Evolutionary conservation across 2,888 invertebrate genomes (phyloP), one percentile per base, ranked within the genome.

Genomic region (Chrysolina haemoptera): DNA sequence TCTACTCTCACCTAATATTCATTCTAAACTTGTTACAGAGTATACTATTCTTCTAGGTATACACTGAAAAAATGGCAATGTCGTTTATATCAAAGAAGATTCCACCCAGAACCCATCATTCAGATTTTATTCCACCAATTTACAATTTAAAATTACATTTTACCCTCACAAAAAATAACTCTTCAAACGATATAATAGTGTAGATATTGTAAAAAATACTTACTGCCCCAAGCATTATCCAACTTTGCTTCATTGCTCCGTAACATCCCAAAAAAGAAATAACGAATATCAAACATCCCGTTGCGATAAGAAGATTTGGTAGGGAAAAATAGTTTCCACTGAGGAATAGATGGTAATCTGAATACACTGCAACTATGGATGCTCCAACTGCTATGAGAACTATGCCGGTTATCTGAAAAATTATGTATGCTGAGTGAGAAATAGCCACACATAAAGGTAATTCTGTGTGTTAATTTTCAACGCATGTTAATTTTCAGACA

Each of bases 251-350:
- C 71, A 96, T 91, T 16, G 98, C 98, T 50, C 98, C 98, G 84
- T 97, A 98, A 70, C 98, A 98, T 78, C 98, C 98, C 82, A 98
- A 94, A 91, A 98, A 98, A 64, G 98, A 96, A 14, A 98, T 94
- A 68, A 97, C 89, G 87, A 98, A 96, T 82, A 98, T 95, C 76
- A 97, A 90, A 18, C 94, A 89, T n/a, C 98, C 98, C 10, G 96
- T 94, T 65, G 96, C 92, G 83, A 98, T 96, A 78, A 98, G 90
- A 71, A 98, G 90, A 59, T 96, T 92, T 0, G 98, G 96, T 0
- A 94, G 94, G 0, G 95, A 94, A 89, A 96, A 94, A 88, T 96
- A 94, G 85, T 92, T 92, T 84, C 92, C 93, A 84, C 94, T 94
- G 12, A 97, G 92, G 85, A 97, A 93, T 85, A 93, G 92, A 70